phyloP scores from a whole-genome alignment of 2,113 vertebrate genomes.

The Sardina pilchardus region DNA sequence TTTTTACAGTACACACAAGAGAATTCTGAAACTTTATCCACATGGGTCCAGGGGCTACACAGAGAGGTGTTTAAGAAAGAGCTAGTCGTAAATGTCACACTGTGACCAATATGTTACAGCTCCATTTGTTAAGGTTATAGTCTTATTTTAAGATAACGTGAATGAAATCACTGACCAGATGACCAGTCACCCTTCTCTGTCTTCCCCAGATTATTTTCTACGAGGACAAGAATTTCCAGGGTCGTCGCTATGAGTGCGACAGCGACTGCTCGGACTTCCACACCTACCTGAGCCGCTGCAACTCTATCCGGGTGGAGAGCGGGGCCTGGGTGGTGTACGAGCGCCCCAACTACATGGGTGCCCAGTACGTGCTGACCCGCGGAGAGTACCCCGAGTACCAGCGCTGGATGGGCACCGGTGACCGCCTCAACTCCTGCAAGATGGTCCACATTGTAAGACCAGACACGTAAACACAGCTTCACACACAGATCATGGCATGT shows the following conservation, averaged over 20 bases:
- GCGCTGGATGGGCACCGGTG: constrained; percentile 88
- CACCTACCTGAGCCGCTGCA: constrained; percentile 83
- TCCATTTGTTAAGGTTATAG: too few relatives aligned
- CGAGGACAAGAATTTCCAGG: constrained; percentile 91
- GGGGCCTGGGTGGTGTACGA: constrained; percentile 90
- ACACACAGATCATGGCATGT: too few relatives aligned
- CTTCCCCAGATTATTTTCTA: constrained; percentile 84
- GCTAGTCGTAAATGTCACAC: too few relatives aligned
- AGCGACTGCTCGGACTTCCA: constrained; percentile 86
- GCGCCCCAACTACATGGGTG: constrained; percentile 82
- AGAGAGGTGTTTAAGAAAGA: too few relatives aligned
- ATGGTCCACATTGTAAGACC: constrained; percentile 71
- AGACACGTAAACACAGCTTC: not conserved
- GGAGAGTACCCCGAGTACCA: constrained; percentile 88
- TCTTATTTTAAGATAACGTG: not conserved
- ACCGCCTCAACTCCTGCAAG: constrained; percentile 88
- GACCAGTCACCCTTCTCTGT: not conserved
- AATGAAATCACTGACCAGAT: not conserved
- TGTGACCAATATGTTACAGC: too few relatives aligned
- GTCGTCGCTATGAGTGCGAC: constrained; percentile 84
- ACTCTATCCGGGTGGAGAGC: constrained; percentile 88
- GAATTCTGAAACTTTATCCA: too few relatives aligned
- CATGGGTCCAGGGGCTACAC: too few relatives aligned
- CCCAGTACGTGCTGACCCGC: constrained; percentile 83
- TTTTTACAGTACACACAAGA: too few relatives aligned